Conservation (phyloP, 1,140 invertebrate species). For the Pentalonia nigronervosa region DNA sequence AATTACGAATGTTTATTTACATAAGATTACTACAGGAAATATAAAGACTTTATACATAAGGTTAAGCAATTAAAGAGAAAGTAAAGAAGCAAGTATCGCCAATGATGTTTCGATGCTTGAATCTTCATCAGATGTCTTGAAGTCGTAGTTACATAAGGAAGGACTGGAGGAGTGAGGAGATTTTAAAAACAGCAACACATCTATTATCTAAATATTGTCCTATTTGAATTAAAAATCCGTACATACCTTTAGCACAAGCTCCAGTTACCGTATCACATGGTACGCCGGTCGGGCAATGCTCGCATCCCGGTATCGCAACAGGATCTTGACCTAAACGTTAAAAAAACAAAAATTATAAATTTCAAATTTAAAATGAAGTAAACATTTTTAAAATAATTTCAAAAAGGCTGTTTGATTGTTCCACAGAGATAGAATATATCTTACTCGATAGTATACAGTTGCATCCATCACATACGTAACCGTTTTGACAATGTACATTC, state of each 20-base stretch:
- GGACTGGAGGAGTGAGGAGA: constrained; percentile 42
- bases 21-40: constrained; percentile 47
- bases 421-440: constrained; percentile 58
- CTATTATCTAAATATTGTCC: constrained; percentile 52
- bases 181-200: constrained; percentile 64
- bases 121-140: constrained; percentile 52
- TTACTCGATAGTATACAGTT: constrained; percentile 70
- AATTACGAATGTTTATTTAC: constrained; percentile 31
- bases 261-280: constrained; percentile 78
- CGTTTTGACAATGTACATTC: constrained; percentile 69
- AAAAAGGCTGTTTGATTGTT: neutral
- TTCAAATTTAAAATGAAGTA: neutral
- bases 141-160: constrained; percentile 44
- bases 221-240: neutral
- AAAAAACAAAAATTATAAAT: neutral
- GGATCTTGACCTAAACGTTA: constrained; percentile 50
- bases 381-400: neutral
- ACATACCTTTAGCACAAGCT: constrained; percentile 80
- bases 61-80: constrained; percentile 50
- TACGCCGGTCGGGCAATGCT: constrained; percentile 77
- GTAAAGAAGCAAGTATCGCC: constrained; percentile 53
- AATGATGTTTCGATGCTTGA: constrained; percentile 44
- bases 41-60: constrained; percentile 44
- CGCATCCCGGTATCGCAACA: constrained; percentile 67
- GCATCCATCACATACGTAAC: constrained; percentile 73